Evolutionary conservation across 1,140 invertebrate genomes (phyloP).

Genomic region (Papilio machaon): DNA sequence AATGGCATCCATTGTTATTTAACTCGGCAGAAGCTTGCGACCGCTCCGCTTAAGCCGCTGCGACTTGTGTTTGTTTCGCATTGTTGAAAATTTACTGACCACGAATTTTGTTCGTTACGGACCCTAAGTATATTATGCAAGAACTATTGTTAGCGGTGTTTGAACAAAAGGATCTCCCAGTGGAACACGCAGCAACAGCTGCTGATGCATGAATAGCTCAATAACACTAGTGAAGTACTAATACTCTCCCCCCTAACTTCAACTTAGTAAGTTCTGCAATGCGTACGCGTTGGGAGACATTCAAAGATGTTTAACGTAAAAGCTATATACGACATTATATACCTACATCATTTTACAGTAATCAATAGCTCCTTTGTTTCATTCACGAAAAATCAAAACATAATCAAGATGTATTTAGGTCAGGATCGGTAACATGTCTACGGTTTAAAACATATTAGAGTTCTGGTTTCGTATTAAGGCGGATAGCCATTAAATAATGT

Average conservation of each 20-base stretch:
- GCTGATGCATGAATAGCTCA: not conserved
- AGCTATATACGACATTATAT: not conserved
- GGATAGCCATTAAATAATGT: constrained; percentile 68
- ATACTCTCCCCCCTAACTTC: not conserved
- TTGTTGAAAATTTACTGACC: constrained; percentile 25
- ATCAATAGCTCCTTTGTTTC: not conserved
- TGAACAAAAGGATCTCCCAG: not conserved
- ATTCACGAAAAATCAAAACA: not conserved
- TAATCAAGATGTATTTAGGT: not conserved
- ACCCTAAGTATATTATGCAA: constrained; percentile 2
- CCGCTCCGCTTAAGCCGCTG: constrained; percentile 40
- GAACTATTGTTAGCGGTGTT: constrained; percentile 8
- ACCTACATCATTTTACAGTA: not conserved
- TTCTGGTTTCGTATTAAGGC: constrained; percentile 43
- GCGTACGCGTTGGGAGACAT: not conserved
- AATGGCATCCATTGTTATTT: constrained; percentile 61
- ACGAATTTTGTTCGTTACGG: constrained; percentile 19
- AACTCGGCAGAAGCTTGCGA: constrained; percentile 45
- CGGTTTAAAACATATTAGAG: not conserved
- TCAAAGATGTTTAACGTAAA: not conserved
- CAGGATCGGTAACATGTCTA: not conserved
- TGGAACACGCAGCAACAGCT: constrained; percentile 7
- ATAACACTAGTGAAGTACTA: not conserved
- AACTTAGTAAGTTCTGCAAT: not conserved
- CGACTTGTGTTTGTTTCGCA: constrained; percentile 28